These are phyloP conservation scores for Sialis fuliginosa DNA, from an alignment of 2,888 invertebrate species.

Conservation along the genomic window DNA sequence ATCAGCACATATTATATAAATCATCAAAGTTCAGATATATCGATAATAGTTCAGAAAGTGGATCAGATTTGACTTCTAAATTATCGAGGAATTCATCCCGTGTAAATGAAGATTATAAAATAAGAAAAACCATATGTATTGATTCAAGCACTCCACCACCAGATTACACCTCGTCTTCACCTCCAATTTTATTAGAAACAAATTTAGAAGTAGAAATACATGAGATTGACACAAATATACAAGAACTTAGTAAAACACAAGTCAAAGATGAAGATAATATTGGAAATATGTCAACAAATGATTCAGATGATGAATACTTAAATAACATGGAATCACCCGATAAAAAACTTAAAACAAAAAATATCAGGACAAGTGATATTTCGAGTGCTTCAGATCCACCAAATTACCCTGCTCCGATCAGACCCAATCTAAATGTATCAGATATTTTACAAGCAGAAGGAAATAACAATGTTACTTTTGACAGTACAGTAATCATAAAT, in stretches of 20 bases:
- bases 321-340: no score
- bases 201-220: background rate
- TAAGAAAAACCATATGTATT: background rate
- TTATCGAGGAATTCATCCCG: no score
- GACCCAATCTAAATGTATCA: background rate
- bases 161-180: background rate
- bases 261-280: no score
- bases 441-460: background rate
- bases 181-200: background rate
- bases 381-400: conserved; percentile 1
- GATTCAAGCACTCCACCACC: background rate
- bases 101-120: no score
- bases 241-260: background rate
- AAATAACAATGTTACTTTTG: background rate
- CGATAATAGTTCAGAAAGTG: no score
- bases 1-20: background rate
- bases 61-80: no score
- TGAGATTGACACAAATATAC: background rate
- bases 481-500: background rate
- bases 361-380: background rate
- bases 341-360: no score
- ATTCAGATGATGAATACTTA: no score
- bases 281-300: no score
- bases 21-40: no score
- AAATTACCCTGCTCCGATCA: conserved; percentile 2